Evolutionary conservation across 2,888 invertebrate genomes (phyloP), one percentile per base, ranked within the genome.

Genomic region (Anticlea derivata): DNA sequence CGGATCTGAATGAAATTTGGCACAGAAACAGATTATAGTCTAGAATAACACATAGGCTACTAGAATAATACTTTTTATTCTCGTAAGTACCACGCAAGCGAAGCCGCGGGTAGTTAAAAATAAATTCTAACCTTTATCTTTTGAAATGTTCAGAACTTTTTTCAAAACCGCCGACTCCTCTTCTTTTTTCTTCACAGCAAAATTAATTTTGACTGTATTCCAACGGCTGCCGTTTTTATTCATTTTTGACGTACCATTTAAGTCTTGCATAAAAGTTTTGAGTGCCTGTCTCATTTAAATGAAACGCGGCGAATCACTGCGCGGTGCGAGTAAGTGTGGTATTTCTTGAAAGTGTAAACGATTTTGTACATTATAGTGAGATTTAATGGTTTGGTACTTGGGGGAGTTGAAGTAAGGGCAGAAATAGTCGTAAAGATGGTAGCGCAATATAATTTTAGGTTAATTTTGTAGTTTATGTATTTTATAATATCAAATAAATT

Each of bases 181-280:
- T 22, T 65, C 66, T 58, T 65, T 63, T 63, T 68, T 64, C 55
- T 65, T 65, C 34, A 69, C 62, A 17, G 69, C 58, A 53, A 83
- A 69, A 66, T 71, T 80, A 48, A 70, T 65, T 74, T 83, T 82
- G 53, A 85, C 70, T 59, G 78, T 80, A 75, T 80, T 83, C 86
- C 86, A 86, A 70, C 77, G 84, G 63, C 74, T 78, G 35, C 70
- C 64, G 38, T 65, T 70, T 66, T 73, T 83, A 68, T 70, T 83
- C 82, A 84, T 86, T 61, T 65, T 71, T 50, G 55, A 50, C 46
- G 56, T 50, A 43, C 35, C 52, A 40, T 53, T 56, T 47, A 44
- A 31, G 41, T 56, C 26, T 33, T 58, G 49, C 53, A 58, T 59
- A 41, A 47, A 61, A 59, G 48, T 57, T 59, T 43, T 41, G 52